Evolutionary conservation across 1,140 invertebrate species (phyloP).

Genomic region (Meloidogyne floridensis): DNA sequence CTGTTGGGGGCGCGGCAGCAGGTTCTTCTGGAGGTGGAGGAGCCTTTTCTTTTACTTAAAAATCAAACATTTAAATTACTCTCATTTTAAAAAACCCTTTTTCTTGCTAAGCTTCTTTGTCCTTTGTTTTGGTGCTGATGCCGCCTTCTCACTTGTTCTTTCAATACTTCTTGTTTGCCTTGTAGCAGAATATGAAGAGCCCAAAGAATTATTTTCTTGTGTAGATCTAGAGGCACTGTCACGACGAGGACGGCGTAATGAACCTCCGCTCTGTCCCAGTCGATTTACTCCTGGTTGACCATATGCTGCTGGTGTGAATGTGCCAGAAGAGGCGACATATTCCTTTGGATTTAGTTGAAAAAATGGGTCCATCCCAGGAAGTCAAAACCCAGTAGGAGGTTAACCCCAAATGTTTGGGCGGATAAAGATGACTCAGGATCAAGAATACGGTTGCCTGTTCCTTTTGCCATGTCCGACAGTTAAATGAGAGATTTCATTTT

Average conservation of each 20-base stretch:
- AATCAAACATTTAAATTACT: not conserved
- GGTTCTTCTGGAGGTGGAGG: not conserved
- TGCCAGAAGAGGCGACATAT: constrained; percentile 37
- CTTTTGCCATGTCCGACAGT: too few species aligned
- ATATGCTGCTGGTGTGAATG: constrained; percentile 27
- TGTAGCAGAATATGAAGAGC: constrained; percentile 7
- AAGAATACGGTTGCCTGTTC: too few species aligned
- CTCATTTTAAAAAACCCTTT: not conserved
- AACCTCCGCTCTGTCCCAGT: constrained; percentile 13
- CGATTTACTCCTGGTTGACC: constrained; percentile 1
- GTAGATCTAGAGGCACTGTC: constrained; percentile 17
- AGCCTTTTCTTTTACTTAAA: not conserved
- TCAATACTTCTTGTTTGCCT: constrained; percentile 18
- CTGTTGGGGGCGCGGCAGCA: not conserved
- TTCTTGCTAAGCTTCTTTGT: constrained; percentile 15
- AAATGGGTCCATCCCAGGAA: too few species aligned
- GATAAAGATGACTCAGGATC: too few species aligned
- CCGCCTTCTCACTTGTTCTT: not conserved
- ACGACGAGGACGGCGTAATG: not conserved
- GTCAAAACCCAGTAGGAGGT: too few species aligned
- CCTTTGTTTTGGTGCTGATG: constrained; percentile 14
- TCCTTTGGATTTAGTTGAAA: constrained; percentile 25
- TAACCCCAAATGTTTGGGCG: too few species aligned
- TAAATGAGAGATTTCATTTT: too few species aligned
- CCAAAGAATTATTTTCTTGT: constrained; percentile 9